Conservation (phyloP, 2,113 vertebrate genomes). For the Callipepla squamata region DNA sequence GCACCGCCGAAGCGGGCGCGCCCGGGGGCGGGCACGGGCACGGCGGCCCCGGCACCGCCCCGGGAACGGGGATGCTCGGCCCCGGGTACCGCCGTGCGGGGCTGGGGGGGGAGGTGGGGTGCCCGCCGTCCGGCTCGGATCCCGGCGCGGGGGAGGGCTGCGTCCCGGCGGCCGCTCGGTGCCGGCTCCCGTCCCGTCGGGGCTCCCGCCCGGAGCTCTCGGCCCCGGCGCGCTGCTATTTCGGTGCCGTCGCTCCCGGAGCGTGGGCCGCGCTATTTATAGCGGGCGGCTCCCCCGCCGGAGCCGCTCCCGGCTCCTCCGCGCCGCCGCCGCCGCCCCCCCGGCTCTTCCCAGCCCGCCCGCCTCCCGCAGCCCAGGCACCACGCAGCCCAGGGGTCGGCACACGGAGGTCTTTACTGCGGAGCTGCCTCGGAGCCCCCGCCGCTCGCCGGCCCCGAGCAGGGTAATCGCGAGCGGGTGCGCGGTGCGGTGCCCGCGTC, state of each 20-base stretch:
- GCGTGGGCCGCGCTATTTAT: slow-evolving; percentile 44
- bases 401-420: background rate
- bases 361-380: background rate
- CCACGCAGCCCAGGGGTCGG: slow-evolving; percentile 33
- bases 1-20: slow-evolving; percentile 41
- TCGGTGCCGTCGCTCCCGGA: background rate
- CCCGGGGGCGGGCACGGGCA: slow-evolving; percentile 28
- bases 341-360: background rate
- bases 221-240: background rate
- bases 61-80: background rate
- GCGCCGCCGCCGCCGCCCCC: background rate
- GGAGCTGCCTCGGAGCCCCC: background rate
- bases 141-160: background rate
- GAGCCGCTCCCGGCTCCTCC: background rate
- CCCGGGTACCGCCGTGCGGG: background rate
- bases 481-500: background rate
- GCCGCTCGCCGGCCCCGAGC: background rate
- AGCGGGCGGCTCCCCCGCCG: background rate
- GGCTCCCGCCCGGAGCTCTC: slow-evolving; percentile 32
- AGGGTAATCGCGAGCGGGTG: fast-evolving
- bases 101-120: too few species aligned
- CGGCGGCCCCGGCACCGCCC: background rate
- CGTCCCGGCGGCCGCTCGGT: background rate
- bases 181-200: background rate
- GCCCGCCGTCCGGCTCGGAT: background rate